Conservation (phyloP, 2,113 vertebrate species). For the Malurus cyaneus region DNA sequence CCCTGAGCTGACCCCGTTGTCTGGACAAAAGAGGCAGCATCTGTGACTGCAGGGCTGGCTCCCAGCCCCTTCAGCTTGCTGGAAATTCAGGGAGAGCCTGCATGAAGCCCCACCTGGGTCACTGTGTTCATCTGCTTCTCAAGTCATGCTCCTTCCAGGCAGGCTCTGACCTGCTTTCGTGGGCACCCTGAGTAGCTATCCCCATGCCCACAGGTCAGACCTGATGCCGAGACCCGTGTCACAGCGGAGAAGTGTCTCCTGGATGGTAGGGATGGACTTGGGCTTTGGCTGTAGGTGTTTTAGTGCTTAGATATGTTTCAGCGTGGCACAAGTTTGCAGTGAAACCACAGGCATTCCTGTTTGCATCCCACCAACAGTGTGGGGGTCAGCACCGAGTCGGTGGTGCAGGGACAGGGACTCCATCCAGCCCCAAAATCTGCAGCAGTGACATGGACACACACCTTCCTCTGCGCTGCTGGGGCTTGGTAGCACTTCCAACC, state of each 20-base stretch:
- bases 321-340: not conserved
- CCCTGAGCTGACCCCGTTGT: rapidly evolving
- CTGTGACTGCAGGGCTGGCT: not conserved
- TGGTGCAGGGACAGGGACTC: not conserved
- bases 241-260: rapidly evolving
- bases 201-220: not conserved
- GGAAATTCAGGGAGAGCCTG: not conserved
- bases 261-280: not conserved
- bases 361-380: rapidly evolving
- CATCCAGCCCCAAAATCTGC: not conserved
- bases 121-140: not conserved
- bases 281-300: not conserved
- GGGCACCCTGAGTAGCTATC: not conserved
- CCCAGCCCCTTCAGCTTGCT: not conserved
- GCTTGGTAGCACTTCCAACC: not conserved
- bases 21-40: not conserved
- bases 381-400: rapidly evolving
- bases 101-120: rapidly evolving
- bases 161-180: not conserved
- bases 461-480: rapidly evolving
- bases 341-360: not conserved
- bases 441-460: rapidly evolving
- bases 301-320: not conserved
- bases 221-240: rapidly evolving
- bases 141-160: not conserved